A percentile compares a stretch with the other conserved stretches of the same genome.
Evolutionary conservation across 2,888 invertebrate species (phyloP).

Genomic region (Stictocephala bisonia): DNA sequence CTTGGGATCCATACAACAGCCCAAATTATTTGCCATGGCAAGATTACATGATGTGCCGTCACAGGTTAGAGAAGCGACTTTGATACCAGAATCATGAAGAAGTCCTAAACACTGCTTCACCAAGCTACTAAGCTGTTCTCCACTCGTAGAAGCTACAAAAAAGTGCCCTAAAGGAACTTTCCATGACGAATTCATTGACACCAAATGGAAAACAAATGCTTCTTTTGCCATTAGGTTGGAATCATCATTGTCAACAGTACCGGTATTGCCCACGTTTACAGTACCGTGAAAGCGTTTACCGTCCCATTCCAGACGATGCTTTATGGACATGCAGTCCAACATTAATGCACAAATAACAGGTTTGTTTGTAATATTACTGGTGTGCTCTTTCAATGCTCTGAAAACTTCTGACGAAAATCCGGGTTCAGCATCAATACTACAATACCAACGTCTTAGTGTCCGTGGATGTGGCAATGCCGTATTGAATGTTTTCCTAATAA

Average conservation of each 20-base stretch:
- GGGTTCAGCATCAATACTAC: no score
- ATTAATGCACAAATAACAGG: conserved; percentile 8
- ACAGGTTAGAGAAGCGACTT: conserved; percentile 43
- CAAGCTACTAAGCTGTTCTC: conserved; percentile 36
- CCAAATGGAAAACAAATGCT: conserved; percentile 40
- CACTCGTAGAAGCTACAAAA: conserved; percentile 20
- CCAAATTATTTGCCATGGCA: conserved; percentile 44
- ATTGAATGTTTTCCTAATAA: no score
- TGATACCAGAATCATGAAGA: conserved; percentile 37
- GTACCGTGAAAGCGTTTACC: conserved; percentile 38
- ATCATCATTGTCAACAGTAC: conserved; percentile 19
- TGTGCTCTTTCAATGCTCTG: conserved; percentile 20
- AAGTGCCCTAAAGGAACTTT: conserved; percentile 43
- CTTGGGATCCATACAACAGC: conserved; percentile 28
- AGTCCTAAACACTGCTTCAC: conserved; percentile 42
- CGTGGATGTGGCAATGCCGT: no score
- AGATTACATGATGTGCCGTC: conserved; percentile 44
- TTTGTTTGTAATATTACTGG: conserved; percentile 8
- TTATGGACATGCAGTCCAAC: conserved; percentile 17
- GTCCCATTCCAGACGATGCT: conserved; percentile 14
- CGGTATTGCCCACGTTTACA: conserved; percentile 31
- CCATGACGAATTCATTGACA: conserved; percentile 34
- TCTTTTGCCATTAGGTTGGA: conserved; percentile 36
- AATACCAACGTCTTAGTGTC: no score
- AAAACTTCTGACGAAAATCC: conserved; percentile 20